A percentile compares a stretch with the other conserved stretches of the same genome.
Conservation (phyloP, 2,797 vertebrate species). For the Girardinus metallicus region DNA sequence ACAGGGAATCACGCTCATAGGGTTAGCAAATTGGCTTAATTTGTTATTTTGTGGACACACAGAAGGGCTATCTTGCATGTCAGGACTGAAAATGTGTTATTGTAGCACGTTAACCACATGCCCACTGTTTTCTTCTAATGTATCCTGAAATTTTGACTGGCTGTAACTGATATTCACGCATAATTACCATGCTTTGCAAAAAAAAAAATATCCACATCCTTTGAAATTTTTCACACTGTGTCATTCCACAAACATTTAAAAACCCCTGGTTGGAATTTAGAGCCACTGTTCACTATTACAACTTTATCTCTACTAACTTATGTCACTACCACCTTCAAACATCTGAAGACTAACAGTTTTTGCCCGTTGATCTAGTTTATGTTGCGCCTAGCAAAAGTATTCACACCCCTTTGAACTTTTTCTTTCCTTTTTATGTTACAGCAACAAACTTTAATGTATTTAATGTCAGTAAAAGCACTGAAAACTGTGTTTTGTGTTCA, state of each 20-base stretch:
- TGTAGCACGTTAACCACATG: conserved; percentile 5
- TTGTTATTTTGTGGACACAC: conserved; percentile 22
- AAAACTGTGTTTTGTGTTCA: not conserved
- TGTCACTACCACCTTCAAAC: not conserved
- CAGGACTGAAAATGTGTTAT: not conserved
- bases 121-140: conserved; percentile 1
- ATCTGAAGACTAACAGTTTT: not conserved
- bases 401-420: not conserved
- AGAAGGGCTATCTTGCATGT: conserved; percentile 3
- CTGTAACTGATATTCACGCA: not conserved
- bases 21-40: conserved; percentile 21
- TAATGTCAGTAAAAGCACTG: not conserved
- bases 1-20: conserved; percentile 28
- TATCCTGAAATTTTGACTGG: not conserved
- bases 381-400: not conserved
- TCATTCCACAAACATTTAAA: not conserved
- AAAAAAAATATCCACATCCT: not conserved
- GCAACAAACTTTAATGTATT: not conserved
- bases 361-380: not conserved
- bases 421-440: not conserved
- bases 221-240: not conserved
- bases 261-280: not conserved
- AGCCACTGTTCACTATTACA: not conserved
- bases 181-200: not conserved
- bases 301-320: not conserved